These are phyloP conservation scores for Lagorchestes hirsutus DNA, from an alignment of 2,797 vertebrate genomes.

Conservation along the genomic window DNA sequence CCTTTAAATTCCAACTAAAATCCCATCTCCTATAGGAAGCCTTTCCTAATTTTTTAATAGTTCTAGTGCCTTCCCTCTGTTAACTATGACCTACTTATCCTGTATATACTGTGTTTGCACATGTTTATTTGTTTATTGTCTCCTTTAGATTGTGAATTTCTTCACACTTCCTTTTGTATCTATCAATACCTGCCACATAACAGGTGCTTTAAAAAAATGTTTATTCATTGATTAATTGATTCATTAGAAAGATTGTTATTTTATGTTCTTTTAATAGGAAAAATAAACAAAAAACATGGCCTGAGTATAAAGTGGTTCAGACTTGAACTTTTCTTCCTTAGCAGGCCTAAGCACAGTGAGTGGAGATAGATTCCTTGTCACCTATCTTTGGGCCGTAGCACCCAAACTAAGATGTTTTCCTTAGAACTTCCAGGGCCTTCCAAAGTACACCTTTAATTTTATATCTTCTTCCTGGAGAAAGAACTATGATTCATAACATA, in stretches of 20 bases:
- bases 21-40: not conserved
- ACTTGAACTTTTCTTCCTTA: conserved; percentile 81
- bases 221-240: not conserved
- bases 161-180: not conserved
- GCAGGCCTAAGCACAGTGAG: conserved; percentile 70
- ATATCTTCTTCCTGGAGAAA: conserved; percentile 63
- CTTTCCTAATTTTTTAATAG: not conserved
- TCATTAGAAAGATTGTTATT: not conserved
- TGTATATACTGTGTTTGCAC: not conserved
- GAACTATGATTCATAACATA: conserved; percentile 77
- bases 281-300: conserved; percentile 70
- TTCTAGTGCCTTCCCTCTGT: not conserved
- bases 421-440: conserved; percentile 64
- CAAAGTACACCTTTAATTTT: conserved; percentile 64
- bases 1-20: not conserved
- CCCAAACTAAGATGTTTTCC: conserved; percentile 70
- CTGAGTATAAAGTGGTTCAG: conserved; percentile 56
- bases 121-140: not conserved
- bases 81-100: not conserved
- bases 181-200: not conserved
- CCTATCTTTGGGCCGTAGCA: conserved; percentile 67
- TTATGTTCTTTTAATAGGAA: conserved; percentile 19
- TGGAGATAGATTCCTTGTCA: conserved; percentile 81
- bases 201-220: not conserved
- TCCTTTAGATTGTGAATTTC: not conserved